phyloP scores from a whole-genome alignment of 2,888 invertebrate species.

The Ophraella communa region DNA sequence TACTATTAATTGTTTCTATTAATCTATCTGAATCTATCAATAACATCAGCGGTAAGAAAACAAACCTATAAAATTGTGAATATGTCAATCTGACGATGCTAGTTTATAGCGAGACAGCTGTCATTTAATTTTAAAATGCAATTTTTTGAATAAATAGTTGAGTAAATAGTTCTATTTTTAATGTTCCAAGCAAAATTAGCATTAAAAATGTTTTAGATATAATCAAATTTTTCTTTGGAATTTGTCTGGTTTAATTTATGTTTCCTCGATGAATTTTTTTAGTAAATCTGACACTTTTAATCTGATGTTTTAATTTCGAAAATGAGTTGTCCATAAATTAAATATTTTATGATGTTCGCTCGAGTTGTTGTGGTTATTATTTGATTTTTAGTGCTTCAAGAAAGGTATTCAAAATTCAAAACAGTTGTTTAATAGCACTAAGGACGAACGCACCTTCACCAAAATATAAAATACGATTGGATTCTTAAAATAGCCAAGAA shows the following conservation, averaged over 20 bases:
- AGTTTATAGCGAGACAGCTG: too few species aligned
- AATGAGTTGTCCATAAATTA: neutral
- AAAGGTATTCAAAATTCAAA: neutral
- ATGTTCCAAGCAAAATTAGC: too few species aligned
- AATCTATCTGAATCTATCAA: too few species aligned
- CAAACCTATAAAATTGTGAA: too few species aligned
- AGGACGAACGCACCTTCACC: neutral
- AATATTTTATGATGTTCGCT: neutral
- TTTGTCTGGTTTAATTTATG: constrained; percentile 1
- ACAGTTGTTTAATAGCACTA: neutral
- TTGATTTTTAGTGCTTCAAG: neutral
- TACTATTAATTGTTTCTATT: too few species aligned
- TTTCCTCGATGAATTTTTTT: constrained; percentile 2
- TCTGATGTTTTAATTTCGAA: neutral
- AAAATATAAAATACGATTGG: neutral
- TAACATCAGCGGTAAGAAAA: too few species aligned
- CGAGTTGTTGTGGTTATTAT: neutral
- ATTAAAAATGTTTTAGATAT: too few species aligned
- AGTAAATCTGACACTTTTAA: neutral
- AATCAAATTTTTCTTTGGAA: neutral
- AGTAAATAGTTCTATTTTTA: too few species aligned
- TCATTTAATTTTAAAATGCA: too few species aligned
- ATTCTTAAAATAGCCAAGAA: neutral
- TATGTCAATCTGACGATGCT: too few species aligned
- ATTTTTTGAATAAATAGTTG: too few species aligned